These are phyloP conservation scores for Drosophila anomalata DNA, from an alignment of 2,888 invertebrate species.

Conservation along the genomic window DNA sequence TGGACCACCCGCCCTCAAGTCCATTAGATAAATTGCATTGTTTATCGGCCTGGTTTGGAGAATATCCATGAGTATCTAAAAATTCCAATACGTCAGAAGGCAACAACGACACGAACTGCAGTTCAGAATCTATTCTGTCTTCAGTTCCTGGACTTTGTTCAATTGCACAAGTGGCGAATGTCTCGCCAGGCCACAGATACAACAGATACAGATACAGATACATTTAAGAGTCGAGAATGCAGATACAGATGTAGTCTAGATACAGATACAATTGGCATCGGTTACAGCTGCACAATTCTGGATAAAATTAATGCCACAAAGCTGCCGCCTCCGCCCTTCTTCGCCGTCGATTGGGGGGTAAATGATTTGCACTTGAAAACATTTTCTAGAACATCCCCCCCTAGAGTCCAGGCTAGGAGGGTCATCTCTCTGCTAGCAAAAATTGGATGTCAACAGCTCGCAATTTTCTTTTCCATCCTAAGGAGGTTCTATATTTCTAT, in stretches of 20 bases:
- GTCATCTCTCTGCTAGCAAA: conserved; percentile 56
- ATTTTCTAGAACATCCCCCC: conserved; percentile 21
- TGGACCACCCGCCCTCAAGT: conserved; percentile 24
- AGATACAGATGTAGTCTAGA: conserved; percentile 1
- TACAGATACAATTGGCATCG: conserved; percentile 70
- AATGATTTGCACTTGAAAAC: conserved; percentile 58
- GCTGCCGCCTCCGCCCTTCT: conserved; percentile 16
- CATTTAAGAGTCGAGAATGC: conserved; percentile 7
- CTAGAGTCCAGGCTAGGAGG: conserved; percentile 9
- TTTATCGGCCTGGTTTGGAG: conserved; percentile 26
- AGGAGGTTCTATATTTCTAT: too few relatives aligned
- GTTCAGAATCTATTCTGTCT: conserved; percentile 8
- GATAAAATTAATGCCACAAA: conserved; percentile 71
- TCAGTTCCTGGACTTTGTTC: conserved; percentile 66
- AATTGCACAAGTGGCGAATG: conserved; percentile 68
- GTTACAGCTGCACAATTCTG: conserved; percentile 76
- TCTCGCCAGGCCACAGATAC: conserved; percentile 27
- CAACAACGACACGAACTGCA: conserved; percentile 23
- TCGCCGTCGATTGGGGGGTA: conserved; percentile 35
- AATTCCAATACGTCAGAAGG: conserved; percentile 35
- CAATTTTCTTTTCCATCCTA: too few relatives aligned
- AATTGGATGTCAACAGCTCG: conserved; percentile 74
- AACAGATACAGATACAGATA: conserved; percentile 18
- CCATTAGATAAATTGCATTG: conserved; percentile 40
- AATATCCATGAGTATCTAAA: conserved; percentile 15